Percentiles rank a stretch among this genome's conserved stretches.
These are phyloP conservation scores for Ptychochromis oligacanthus DNA, from an alignment of 2,113 vertebrate genomes.

Conservation along the genomic window DNA sequence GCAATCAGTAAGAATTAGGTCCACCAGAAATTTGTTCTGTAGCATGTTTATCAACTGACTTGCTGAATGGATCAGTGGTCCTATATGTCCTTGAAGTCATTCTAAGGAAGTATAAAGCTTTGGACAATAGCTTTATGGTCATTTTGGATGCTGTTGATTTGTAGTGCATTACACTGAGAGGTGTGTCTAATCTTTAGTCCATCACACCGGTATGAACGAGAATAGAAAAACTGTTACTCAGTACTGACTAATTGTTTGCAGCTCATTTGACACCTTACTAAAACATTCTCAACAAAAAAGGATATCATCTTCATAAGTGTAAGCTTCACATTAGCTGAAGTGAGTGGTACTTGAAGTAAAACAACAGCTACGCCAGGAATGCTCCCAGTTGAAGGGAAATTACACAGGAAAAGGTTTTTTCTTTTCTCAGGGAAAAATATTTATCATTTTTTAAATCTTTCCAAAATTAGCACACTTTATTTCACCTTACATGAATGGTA, in stretches of 20 bases:
- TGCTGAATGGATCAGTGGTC: not conserved
- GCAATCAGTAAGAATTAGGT: too few species aligned
- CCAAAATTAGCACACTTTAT: not conserved
- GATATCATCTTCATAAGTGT: not conserved
- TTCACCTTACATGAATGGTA: not conserved
- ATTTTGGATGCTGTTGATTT: not conserved
- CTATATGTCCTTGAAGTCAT: not conserved
- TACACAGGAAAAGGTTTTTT: not conserved
- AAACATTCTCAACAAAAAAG: not conserved
- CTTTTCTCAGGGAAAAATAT: not conserved
- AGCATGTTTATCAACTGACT: not conserved
- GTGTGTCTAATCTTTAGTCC: not conserved
- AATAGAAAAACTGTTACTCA: not conserved
- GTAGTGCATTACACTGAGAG: not conserved
- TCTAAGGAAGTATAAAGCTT: too few species aligned
- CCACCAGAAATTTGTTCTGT: not conserved
- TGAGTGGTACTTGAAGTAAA: not conserved
- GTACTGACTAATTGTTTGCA: not conserved
- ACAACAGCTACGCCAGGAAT: not conserved
- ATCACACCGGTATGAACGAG: not conserved
- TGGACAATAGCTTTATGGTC: not conserved
- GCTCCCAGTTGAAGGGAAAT: not conserved
- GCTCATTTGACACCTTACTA: not conserved
- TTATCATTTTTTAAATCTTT: not conserved
- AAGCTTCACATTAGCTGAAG: not conserved